Base-by-base conservation (phyloP, 2,888 invertebrate species). In the Nephrocerus scutellatus region DNA sequence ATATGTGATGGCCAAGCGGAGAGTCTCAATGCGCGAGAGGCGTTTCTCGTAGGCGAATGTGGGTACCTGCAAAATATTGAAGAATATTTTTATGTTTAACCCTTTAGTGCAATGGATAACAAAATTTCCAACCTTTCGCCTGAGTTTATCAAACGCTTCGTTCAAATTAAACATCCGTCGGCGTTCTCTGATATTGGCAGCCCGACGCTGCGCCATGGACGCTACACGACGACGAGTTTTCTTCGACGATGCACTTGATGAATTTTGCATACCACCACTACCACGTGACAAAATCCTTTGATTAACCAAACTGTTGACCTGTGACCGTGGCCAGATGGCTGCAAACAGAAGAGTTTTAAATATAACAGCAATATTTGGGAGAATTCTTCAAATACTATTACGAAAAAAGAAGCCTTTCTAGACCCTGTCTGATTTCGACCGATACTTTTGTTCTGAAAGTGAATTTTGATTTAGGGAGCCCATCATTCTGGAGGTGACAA, bases 1-100 rank as follows among this genome's bases (percentile, higher is more conserved):
- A 71, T 96, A 96, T 0, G 91, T 93, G 56, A 95, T 93, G 36
- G 95, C 95, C 55, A 96, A 71, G 0, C 93, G 79, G 0, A 96
- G 74, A 0, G 95, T 96, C 70, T 96, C 95, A 59, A 96, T 95
- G 48, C 95, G 80, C 0, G 93, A 95, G 3, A 96, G 74, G 0
- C 93, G 79, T 66, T 95, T 95, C 68, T 96, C 95, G 64, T 95
- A 95, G 0, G 95, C 93, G 59, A 96, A 96, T 0, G 95, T 95
- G 14, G 95, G 95, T 5, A 92, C 82, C 82, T 82, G 54, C 6
- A 36, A 14, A 22, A 19, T 22, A 22, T 18, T 13, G 8, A 21
- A 18, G 6, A 12, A 6, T 26, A 10, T 19, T 10, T 12, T 24
- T n/a, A 1, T n/a, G 25, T 18, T 30, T 3, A n/a, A 20, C 15